Conservation (phyloP, 2,113 vertebrate species). For the Hemichromis elongatus region DNA sequence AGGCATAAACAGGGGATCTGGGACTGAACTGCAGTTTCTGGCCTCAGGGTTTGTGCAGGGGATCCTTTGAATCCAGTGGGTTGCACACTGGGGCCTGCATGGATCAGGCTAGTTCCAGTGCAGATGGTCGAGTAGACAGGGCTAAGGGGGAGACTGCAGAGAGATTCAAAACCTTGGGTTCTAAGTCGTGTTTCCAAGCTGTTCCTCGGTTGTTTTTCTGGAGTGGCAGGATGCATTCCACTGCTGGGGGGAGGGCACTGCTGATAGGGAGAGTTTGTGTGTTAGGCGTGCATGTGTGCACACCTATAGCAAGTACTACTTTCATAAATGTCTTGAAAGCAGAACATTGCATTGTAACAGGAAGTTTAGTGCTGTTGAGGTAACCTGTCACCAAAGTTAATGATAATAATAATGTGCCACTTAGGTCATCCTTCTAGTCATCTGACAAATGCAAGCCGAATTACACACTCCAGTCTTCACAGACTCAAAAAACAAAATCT, state of each 20-base stretch:
- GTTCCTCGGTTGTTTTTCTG: neutral
- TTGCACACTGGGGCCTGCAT: neutral
- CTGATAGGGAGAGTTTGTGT: neutral
- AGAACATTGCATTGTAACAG: neutral
- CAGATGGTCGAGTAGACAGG: neutral
- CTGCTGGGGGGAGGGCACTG: neutral
- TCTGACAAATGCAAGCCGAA: neutral
- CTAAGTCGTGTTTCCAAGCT: neutral
- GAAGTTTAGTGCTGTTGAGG: neutral
- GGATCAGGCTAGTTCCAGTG: neutral
- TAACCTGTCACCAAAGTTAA: neutral
- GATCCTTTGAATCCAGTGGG: neutral
- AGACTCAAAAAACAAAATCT: neutral
- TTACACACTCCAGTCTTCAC: neutral
- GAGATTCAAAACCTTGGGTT: neutral
- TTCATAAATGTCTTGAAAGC: neutral
- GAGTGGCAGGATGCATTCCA: neutral
- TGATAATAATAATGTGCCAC: neutral
- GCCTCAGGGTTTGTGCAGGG: neutral
- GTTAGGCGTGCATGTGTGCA: neutral
- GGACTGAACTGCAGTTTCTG: neutral
- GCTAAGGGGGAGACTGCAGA: neutral
- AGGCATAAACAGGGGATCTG: neutral
- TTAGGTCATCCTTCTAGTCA: neutral
- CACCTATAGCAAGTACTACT: neutral